Percentiles rank a stretch among this genome's conserved stretches.
Conservation (phyloP, 2,797 vertebrate genomes). For the Vultur gryphus region DNA sequence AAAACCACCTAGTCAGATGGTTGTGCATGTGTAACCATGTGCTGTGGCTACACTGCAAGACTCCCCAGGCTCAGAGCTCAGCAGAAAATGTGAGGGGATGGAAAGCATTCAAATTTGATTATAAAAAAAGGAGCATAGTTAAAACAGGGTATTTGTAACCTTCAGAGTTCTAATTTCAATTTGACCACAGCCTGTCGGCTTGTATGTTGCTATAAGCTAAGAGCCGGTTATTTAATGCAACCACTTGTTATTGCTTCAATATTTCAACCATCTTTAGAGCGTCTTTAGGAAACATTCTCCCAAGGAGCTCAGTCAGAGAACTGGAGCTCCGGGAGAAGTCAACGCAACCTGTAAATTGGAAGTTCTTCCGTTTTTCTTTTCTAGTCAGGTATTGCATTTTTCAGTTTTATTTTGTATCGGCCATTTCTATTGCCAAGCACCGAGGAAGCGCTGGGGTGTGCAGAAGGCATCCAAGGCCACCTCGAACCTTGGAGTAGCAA, state of each 20-base stretch:
- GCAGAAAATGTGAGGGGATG: background rate
- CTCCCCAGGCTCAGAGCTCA: background rate
- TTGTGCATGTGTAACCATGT: fast-evolving
- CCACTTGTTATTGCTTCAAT: background rate
- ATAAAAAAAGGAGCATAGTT: background rate
- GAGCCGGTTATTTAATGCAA: background rate
- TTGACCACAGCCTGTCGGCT: background rate
- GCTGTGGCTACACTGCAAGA: background rate
- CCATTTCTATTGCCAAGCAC: background rate
- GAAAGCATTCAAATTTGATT: background rate
- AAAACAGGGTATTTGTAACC: background rate
- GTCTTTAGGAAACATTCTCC: background rate
- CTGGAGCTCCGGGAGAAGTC: background rate
- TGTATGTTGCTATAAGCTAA: background rate
- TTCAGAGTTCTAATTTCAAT: background rate
- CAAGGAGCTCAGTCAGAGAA: background rate
- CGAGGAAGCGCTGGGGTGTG: fast-evolving
- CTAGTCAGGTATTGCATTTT: background rate
- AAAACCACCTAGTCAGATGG: background rate
- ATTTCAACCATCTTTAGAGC: background rate
- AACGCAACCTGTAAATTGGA: background rate
- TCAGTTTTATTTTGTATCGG: background rate
- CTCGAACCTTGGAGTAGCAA: no score
- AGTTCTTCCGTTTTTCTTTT: background rate
- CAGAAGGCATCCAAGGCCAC: background rate